Conservation (phyloP, 2,888 invertebrate species). For the Acronicta psi region DNA sequence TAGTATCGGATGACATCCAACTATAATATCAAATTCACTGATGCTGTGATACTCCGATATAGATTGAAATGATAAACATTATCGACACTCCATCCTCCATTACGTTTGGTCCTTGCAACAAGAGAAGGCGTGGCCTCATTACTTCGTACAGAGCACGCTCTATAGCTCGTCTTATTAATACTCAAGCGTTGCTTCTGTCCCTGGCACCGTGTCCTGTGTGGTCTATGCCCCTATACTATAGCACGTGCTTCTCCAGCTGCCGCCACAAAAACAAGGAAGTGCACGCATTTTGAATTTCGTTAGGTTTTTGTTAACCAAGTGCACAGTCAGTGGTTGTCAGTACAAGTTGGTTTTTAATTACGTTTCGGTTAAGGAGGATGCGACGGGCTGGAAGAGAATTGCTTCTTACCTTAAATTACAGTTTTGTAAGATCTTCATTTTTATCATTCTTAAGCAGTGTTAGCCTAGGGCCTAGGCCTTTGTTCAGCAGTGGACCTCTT, state of each 20-base stretch:
- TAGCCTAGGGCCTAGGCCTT: too few relatives aligned
- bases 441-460: too few relatives aligned
- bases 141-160: neutral
- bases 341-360: slow-evolving; percentile 48
- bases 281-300: slow-evolving; percentile 63
- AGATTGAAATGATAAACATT: too few relatives aligned
- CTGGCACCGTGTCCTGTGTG: slow-evolving; percentile 57
- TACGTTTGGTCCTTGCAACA: too few relatives aligned
- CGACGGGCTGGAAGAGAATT: neutral
- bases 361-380: slow-evolving; percentile 27
- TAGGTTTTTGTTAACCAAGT: slow-evolving; percentile 51
- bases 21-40: too few relatives aligned
- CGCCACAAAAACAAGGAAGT: slow-evolving; percentile 79
- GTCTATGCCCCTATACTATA: slow-evolving; percentile 60
- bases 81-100: too few relatives aligned
- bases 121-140: neutral
- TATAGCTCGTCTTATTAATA: slow-evolving; percentile 18
- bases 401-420: neutral
- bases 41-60: too few relatives aligned
- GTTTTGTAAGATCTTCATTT: too few relatives aligned
- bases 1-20: too few relatives aligned
- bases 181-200: neutral
- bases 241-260: slow-evolving; percentile 83
- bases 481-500: too few relatives aligned
- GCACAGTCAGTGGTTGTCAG: slow-evolving; percentile 38